Evolutionary conservation across 2,888 invertebrate species (phyloP), one percentile per base, ranked within the genome.

Genomic region (Cryptocephalus primarius): DNA sequence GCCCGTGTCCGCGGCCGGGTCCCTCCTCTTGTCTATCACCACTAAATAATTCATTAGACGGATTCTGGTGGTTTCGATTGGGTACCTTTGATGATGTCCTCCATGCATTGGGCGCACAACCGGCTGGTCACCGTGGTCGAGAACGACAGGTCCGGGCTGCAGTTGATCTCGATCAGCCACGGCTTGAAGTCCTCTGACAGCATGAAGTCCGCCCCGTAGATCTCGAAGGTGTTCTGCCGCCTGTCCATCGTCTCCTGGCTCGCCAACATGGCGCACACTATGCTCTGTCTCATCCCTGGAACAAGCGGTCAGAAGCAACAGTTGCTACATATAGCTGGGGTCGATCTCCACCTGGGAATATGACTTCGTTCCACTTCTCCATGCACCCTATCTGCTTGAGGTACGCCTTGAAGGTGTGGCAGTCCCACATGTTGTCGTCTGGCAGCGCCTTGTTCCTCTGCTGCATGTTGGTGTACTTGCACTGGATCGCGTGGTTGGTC

Each of bases 121-220:
- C 85, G 73, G 0, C 88, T 83, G 0, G 94, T 95, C 1, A 94
- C 88, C 51, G 85, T 87, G 0, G 93, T 93, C 1, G 88, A 88
- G n/a, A 86, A 81, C 10, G 89, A 87, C 74, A 95, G 78, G 71
- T 92, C 88, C 0, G 95, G 94, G 69, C 91, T 89, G 8, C 90
- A 89, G 68, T 95, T 95, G 55, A 95, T 92, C 71, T 95, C 95
- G 55, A 95, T 86, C 2, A 95, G 75, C 92, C 93, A 94, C 0
- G 93, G 92, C 32, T 82, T 81, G 58, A 84, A 86, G 60, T 88
- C 85, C 47, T 91, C 87, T 40, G 88, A 85, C 48, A 95, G 72
- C 87, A 95, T 91, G 64, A 95, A 95, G 70, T 95, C 95, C 1
- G 94, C 94, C 11, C 95, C 95, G 60, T 92, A 95, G 14, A 95